phyloP scores from a whole-genome alignment of 2,888 invertebrate genomes.

The Myathropa florea region DNA sequence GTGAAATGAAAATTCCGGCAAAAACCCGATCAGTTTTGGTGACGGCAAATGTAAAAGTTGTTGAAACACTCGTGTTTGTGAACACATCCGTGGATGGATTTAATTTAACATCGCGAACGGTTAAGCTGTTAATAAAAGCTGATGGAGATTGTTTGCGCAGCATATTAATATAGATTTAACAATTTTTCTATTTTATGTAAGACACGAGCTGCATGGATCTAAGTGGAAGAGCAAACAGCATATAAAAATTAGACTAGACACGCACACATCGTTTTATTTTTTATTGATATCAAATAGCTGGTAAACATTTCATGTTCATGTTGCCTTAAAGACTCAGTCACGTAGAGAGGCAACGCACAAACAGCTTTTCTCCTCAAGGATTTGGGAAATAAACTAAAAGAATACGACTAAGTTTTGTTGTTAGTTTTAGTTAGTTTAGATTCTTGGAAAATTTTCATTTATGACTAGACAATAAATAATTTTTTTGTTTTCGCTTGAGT shows the following conservation, averaged over 20 bases:
- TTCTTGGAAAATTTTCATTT: too few species aligned
- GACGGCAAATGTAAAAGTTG: neutral
- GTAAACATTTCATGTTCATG: neutral
- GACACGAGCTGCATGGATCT: neutral
- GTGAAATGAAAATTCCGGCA: neutral
- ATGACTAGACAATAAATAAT: too few species aligned
- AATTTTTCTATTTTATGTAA: neutral
- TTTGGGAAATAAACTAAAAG: neutral
- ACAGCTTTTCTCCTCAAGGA: neutral
- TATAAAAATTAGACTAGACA: neutral
- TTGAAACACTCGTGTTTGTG: neutral
- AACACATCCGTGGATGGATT: neutral
- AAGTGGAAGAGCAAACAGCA: neutral
- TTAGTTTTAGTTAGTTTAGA: neutral
- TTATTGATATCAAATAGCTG: neutral
- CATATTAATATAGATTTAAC: neutral
- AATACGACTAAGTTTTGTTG: neutral
- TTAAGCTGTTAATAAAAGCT: neutral
- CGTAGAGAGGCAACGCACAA: neutral
- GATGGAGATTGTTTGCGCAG: neutral
- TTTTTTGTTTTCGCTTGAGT: too few species aligned
- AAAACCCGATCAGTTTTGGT: neutral
- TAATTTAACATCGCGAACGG: neutral
- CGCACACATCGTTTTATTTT: neutral
- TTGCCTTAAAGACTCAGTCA: neutral